Evolutionary conservation across 2,797 vertebrate genomes (phyloP).

Genomic region (Melanotaenia trifasciata): DNA sequence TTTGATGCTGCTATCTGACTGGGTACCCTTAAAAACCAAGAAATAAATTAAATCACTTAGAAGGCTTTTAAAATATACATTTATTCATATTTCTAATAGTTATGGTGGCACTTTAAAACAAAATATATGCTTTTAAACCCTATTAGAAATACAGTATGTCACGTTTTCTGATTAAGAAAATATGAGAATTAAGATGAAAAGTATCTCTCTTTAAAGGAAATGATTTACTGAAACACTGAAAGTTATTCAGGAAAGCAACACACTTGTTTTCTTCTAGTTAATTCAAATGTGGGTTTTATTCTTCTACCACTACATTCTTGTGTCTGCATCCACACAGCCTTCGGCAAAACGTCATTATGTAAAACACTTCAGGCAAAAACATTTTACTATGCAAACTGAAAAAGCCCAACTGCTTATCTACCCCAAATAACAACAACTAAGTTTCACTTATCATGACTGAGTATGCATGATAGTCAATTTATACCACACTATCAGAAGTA

Average conservation of each 20-base stretch:
- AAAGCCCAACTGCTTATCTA: neutral
- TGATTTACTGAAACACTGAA: neutral
- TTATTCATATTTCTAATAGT: neutral
- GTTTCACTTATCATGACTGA: conserved; percentile 8
- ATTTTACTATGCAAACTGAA: conserved; percentile 16
- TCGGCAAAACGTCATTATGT: conserved; percentile 11
- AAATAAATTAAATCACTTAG: neutral
- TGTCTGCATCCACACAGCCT: conserved; percentile 3
- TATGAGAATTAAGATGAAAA: neutral
- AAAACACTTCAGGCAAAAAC: conserved; percentile 24
- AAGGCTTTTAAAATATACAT: neutral
- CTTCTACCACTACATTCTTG: neutral
- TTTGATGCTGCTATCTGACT: neutral
- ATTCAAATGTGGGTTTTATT: neutral
- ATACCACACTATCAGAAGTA: neutral
- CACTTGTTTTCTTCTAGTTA: neutral
- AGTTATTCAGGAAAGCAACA: neutral
- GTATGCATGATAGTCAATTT: neutral
- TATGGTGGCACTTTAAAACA: neutral
- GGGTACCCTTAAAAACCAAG: neutral
- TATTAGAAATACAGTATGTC: neutral
- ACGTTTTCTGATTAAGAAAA: neutral
- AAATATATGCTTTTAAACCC: neutral
- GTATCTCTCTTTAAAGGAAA: neutral
- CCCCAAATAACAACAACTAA: neutral